Evolutionary conservation across 92 coral and sea anemone species (phyloP).

Genomic region (Epizoanthus rinbou): DNA sequence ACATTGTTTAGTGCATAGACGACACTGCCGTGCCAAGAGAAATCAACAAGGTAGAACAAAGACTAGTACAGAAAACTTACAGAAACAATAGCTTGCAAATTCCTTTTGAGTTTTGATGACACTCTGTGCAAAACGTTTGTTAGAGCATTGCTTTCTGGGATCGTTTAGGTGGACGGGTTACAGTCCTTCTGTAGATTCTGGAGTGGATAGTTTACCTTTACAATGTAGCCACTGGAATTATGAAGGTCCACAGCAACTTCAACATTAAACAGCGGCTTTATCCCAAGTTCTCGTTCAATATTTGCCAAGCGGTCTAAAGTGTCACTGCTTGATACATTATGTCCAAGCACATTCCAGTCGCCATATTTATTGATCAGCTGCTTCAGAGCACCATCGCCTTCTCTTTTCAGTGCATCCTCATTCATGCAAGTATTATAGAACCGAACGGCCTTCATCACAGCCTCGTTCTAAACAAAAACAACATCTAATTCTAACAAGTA

Average conservation of each 20-base stretch:
- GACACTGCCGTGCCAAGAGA: no score
- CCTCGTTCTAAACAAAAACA: slow-evolving; percentile 10
- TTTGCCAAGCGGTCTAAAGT: slow-evolving; percentile 3
- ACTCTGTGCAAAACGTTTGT: no score
- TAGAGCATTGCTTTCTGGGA: no score
- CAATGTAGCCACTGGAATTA: slow-evolving; percentile 18
- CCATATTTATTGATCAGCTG: slow-evolving; percentile 29
- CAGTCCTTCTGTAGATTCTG: no score
- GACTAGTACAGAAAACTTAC: no score
- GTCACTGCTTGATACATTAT: background rate
- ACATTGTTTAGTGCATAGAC: no score
- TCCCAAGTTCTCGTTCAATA: slow-evolving; percentile 14
- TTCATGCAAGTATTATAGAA: slow-evolving; percentile 20
- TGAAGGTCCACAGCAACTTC: background rate
- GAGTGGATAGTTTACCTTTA: background rate
- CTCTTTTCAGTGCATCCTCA: background rate
- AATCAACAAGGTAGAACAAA: no score
- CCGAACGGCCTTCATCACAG: slow-evolving; percentile 26
- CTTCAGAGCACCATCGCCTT: background rate
- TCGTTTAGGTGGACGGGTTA: no score
- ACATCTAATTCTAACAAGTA: background rate
- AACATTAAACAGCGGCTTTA: slow-evolving; percentile 6
- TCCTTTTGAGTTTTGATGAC: no score
- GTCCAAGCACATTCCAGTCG: slow-evolving; percentile 24
- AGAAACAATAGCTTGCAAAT: no score